Percentiles rank a stretch among this genome's conserved stretches.
Evolutionary conservation across 92 coral and sea anemone species (phyloP).

Genomic region (Chrysogorgia sp.): DNA sequence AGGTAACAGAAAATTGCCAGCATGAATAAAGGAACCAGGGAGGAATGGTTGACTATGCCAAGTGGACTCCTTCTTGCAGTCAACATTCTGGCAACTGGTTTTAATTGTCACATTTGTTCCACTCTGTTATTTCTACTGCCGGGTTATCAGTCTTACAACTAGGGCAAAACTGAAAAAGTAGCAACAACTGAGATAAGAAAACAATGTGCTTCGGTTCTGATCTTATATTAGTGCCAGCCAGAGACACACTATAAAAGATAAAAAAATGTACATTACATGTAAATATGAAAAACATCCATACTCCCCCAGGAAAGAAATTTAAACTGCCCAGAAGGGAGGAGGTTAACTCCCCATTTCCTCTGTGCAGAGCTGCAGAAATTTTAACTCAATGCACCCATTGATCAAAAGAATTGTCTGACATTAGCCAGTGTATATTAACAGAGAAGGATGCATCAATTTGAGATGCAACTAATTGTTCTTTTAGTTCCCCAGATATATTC

Average conservation of each 20-base stretch:
- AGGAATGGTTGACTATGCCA: slow-evolving; percentile 32
- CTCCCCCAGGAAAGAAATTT: too few relatives aligned
- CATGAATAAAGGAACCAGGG: background rate
- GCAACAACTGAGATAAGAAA: background rate
- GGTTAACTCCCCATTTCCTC: too few relatives aligned
- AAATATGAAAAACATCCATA: too few relatives aligned
- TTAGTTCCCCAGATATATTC: background rate
- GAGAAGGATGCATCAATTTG: background rate
- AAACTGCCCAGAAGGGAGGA: too few relatives aligned
- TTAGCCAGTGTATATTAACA: background rate
- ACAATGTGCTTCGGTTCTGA: slow-evolving; percentile 13
- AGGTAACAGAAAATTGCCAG: slow-evolving; percentile 7
- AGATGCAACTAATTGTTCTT: too few relatives aligned
- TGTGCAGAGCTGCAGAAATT: background rate
- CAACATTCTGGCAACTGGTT: slow-evolving; percentile 1
- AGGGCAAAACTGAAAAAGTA: background rate
- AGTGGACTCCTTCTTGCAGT: slow-evolving; percentile 1
- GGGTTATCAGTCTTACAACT: background rate
- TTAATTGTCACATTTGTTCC: slow-evolving; percentile 13
- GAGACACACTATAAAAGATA: background rate
- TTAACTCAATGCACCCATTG: background rate
- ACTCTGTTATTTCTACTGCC: slow-evolving; percentile 9
- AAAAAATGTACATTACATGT: too few relatives aligned
- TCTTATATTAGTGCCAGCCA: background rate
- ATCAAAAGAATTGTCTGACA: background rate